Evolutionary conservation across 2,888 invertebrate genomes (phyloP), one percentile per base, ranked within the genome.

Genomic region (Watsonalla cultraria): DNA sequence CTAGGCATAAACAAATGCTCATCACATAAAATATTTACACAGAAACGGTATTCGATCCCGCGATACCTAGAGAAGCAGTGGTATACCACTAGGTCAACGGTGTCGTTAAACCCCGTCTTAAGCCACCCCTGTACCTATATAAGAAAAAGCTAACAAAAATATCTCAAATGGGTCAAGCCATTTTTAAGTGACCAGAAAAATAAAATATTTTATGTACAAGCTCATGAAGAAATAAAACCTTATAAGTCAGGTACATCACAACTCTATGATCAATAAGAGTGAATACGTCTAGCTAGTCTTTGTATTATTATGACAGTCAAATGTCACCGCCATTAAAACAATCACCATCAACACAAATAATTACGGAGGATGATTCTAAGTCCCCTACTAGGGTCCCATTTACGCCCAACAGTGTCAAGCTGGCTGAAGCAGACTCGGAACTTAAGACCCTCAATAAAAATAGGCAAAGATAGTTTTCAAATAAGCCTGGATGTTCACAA

Each of bases 391-490:
- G 55, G 56, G 8, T 33, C 55, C 4, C 60, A 52, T 35, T 50
- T 74, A 1, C 67, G 62, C 0, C 73, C 78, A 7, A 64, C 59
- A 39, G 13, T 72, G 0, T 62, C 39, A 14, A 58, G 59, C 4
- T 69, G 58, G 52, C 42, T 78, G 5, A 76, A 72, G 39, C 74
- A 78, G 13, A 57, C 65, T 0, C 66, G 84, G 46, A 68, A 60
- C 15, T 33, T 82, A 0, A 71, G 82, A 51, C 82, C 88, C 0
- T 66, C 70, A 0, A 62, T 88, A 5, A 77, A 76, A 70, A 70
- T 86, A 0, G 70, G 71, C 4, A 82, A 80, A 62, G 82, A 85
- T 7, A 76, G 65, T 45, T 89, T 89, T 56, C 72, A 86, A 55
- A n/a, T 90, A 5, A 71, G 65, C 0, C n/a, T 90, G 6, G 80